Conservation (phyloP, 2,888 invertebrate species). For the Protodeltote pygarga region DNA sequence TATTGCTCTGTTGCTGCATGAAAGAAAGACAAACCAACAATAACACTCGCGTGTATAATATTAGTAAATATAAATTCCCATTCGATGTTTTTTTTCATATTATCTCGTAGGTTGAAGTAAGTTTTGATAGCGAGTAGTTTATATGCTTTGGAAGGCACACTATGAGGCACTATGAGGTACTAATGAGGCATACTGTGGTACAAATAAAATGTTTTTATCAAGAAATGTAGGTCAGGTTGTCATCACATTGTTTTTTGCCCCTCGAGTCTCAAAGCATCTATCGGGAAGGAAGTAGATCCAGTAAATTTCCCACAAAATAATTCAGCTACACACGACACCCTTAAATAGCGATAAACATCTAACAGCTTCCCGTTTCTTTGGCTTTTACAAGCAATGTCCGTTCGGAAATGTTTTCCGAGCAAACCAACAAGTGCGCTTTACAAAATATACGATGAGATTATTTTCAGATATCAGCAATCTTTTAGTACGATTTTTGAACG, state of each 20-base stretch:
- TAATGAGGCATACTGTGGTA: no score
- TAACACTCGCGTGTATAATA: no score
- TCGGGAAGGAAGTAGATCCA: conserved; percentile 9
- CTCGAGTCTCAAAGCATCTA: conserved; percentile 5
- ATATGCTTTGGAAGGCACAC: no score
- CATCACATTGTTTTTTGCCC: conserved; percentile 16
- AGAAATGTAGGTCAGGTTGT: neutral
- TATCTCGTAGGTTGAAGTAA: no score
- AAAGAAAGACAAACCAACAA: no score
- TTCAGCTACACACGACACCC: conserved; percentile 7
- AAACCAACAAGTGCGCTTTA: conserved; percentile 14
- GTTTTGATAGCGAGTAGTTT: no score
- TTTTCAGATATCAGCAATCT: conserved; percentile 7
- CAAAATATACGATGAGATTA: conserved; percentile 17
- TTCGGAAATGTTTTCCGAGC: conserved; percentile 28
- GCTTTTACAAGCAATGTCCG: conserved; percentile 20
- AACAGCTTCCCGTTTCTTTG: conserved; percentile 27
- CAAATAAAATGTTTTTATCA: neutral
- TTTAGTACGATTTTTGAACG: conserved; percentile 4
- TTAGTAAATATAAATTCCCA: no score
- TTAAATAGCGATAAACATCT: conserved; percentile 35
- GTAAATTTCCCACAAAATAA: conserved; percentile 33
- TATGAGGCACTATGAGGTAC: no score
- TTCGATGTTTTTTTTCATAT: no score
- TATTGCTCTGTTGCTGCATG: no score